Evolutionary conservation across 2,113 vertebrate species (phyloP), one percentile per base, ranked within the genome.

Genomic region (Condylura cristata): DNA sequence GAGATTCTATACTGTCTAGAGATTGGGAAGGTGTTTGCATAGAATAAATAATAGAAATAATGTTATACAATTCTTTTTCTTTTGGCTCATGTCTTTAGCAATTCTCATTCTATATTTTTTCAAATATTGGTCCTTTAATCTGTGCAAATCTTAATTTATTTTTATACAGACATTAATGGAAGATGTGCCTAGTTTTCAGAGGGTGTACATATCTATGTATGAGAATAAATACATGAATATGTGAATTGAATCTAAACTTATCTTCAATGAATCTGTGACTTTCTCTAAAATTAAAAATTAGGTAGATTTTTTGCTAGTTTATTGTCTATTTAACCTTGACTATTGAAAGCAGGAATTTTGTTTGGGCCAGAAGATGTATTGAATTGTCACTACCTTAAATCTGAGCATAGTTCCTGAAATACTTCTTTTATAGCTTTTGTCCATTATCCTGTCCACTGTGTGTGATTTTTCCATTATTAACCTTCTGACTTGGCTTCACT

Each of bases 101-200:
- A 2, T 90, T 79, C 71, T 68, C 16, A 16, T 72, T 88, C 30
- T 65, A 60, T 81, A 8, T 6, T 58, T 4, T 66, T 79, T 88
- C 76, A 84, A 63, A 37, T 37, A 56, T n/a, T 44, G 34, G 8
- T 84, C 20, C 51, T 71, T 89, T 72, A 7, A 30, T 51, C 58
- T 22, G 5, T 61, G 0, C 2, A 51, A 66, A n/a, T 83, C 20
- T 79, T 37, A 39, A 66, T 90, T 93, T 51, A 65, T 17, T 46
- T 86, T 91, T 44, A 18, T n/a, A 30, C 51, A 66, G n/a, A 93
- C 82, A 86, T 89, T 86, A 83, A 86, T 86, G 37, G 48, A 44
- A 53, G 51, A 14, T 22, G 12, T 68, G 0, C 17, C 39, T 18
- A 0, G 0, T 80, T 92, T 90, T 85, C 58, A 78, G 63, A 78